Percentiles rank a stretch among this genome's conserved stretches.
Evolutionary conservation across 2,113 vertebrate species (phyloP).

Genomic region (Anser brachyrhynchus): DNA sequence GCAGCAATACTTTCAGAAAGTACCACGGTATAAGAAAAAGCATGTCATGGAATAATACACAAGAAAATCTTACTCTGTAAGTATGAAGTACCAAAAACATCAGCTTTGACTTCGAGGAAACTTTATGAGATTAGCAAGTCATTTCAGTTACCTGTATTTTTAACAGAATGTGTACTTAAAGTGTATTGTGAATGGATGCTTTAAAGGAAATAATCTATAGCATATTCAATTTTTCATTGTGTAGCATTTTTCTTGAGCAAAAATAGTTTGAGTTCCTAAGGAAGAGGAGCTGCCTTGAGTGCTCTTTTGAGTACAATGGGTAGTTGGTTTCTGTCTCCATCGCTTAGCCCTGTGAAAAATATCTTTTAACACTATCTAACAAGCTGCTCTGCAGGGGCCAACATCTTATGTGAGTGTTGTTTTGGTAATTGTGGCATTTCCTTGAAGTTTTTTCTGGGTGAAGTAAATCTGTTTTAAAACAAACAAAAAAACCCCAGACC

Average conservation of each 20-base stretch:
- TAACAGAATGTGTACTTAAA: background rate
- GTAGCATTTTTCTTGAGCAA: background rate
- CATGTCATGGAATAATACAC: background rate
- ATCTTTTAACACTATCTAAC: background rate
- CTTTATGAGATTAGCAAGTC: background rate
- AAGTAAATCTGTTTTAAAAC: background rate
- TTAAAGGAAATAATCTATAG: background rate
- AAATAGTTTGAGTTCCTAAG: background rate
- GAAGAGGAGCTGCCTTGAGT: background rate
- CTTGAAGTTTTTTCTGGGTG: background rate
- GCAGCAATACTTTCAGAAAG: background rate
- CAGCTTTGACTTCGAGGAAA: background rate
- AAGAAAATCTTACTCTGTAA: background rate
- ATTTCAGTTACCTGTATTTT: background rate
- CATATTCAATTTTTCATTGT: background rate
- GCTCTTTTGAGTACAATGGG: background rate
- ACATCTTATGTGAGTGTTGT: background rate
- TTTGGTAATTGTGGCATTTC: background rate
- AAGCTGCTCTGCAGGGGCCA: background rate
- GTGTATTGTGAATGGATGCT: rapidly evolving
- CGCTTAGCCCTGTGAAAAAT: background rate
- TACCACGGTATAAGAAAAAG: background rate
- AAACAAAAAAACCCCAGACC: too few relatives aligned
- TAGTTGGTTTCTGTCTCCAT: background rate
- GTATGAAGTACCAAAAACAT: background rate